These are phyloP conservation scores for Malurus cyaneus DNA, from an alignment of 2,113 vertebrate genomes.

Conservation along the genomic window DNA sequence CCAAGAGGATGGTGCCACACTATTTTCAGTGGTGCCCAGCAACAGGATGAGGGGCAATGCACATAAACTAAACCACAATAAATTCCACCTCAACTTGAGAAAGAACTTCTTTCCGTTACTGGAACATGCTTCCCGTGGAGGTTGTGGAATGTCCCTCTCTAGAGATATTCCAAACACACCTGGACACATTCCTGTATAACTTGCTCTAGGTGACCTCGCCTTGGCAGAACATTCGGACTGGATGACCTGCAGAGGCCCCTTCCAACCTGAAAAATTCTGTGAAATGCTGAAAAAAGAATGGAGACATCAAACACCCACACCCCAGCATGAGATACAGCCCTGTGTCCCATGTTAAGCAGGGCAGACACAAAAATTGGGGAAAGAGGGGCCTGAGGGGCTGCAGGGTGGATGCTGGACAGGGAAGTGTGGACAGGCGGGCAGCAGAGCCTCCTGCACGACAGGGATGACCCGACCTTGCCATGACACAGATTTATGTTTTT, in stretches of 20 bases:
- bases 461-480: not conserved
- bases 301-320: rapidly evolving
- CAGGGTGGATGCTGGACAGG: not conserved
- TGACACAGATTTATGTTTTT: not conserved
- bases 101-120: not conserved
- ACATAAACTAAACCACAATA: not conserved
- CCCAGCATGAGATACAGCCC: not conserved
- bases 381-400: not conserved
- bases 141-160: not conserved
- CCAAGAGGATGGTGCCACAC: not conserved
- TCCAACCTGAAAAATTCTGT: not conserved
- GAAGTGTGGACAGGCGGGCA: not conserved
- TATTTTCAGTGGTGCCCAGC: not conserved
- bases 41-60: not conserved
- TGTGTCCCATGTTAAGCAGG: not conserved
- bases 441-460: not conserved
- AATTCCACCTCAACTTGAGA: not conserved
- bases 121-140: not conserved
- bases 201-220: not conserved
- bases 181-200: not conserved
- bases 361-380: rapidly evolving
- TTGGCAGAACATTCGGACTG: not conserved
- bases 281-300: not conserved
- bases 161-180: too few relatives aligned
- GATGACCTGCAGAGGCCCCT: not conserved